These are phyloP conservation scores for Mycteria americana DNA, from an alignment of 2,797 vertebrate species.

Conservation along the genomic window DNA sequence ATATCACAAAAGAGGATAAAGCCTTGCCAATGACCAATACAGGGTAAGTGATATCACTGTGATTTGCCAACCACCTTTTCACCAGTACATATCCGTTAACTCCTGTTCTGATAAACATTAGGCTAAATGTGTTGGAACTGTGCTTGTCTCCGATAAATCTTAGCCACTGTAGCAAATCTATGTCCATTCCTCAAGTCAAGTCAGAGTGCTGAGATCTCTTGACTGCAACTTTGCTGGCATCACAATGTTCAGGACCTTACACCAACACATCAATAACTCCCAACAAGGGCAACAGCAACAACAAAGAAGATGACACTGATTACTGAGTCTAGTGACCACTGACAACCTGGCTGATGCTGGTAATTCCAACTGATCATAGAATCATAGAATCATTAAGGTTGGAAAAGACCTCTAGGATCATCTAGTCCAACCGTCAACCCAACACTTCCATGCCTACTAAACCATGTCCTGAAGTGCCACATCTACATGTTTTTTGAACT, in stretches of 20 bases:
- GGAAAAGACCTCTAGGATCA: no score
- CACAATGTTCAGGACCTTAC: neutral
- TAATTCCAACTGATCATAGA: neutral
- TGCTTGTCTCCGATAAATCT: neutral
- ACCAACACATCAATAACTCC: neutral
- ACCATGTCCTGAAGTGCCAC: no score
- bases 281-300: neutral
- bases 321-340: neutral
- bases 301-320: neutral
- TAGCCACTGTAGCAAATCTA: neutral
- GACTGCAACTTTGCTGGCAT: neutral
- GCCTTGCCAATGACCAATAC: neutral
- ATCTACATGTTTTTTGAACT: no score
- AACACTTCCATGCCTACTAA: no score
- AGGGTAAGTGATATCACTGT: neutral
- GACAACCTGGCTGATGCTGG: neutral
- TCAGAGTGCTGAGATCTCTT: neutral
- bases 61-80: neutral
- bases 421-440: no score
- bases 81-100: neutral
- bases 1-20: neutral
- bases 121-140: neutral
- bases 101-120: neutral
- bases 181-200: neutral
- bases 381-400: no score